A percentile compares a stretch with the other conserved stretches of the same genome.
phyloP scores from a whole-genome alignment of 2,113 vertebrate genomes.

The Bos indicus region DNA sequence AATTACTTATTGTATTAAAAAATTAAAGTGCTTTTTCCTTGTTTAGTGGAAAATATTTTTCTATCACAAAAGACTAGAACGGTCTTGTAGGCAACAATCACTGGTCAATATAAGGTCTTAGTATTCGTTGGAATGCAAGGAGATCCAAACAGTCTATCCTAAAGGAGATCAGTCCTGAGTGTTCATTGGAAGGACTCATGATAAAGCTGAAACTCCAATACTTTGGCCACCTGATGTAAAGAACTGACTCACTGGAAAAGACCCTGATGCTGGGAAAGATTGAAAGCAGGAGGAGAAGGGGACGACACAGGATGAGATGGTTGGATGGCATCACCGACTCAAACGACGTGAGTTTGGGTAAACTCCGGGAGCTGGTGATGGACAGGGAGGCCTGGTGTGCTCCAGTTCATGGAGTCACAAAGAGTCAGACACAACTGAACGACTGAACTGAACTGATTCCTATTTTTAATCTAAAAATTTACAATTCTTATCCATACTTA shows the following conservation, averaged over 20 bases:
- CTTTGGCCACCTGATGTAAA: not conserved
- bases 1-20: not conserved
- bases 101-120: not conserved
- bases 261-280: not conserved
- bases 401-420: not conserved
- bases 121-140: not conserved
- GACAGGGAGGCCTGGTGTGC: not conserved
- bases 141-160: not conserved
- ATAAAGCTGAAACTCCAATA: not conserved
- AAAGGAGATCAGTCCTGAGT: not conserved
- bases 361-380: not conserved
- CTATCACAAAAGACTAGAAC: not conserved
- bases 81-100: not conserved
- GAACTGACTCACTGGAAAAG: not conserved
- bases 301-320: not conserved
- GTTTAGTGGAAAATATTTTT: not conserved
- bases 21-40: not conserved
- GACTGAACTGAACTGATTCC: not conserved
- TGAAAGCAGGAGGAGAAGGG: not conserved
- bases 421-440: fast-evolving
- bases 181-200: not conserved
- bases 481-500: not conserved
- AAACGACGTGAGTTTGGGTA: fast-evolving
- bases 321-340: not conserved
- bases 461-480: not conserved